Evolutionary conservation across 2,888 invertebrate species (phyloP).

Genomic region (Apamea monoglypha): DNA sequence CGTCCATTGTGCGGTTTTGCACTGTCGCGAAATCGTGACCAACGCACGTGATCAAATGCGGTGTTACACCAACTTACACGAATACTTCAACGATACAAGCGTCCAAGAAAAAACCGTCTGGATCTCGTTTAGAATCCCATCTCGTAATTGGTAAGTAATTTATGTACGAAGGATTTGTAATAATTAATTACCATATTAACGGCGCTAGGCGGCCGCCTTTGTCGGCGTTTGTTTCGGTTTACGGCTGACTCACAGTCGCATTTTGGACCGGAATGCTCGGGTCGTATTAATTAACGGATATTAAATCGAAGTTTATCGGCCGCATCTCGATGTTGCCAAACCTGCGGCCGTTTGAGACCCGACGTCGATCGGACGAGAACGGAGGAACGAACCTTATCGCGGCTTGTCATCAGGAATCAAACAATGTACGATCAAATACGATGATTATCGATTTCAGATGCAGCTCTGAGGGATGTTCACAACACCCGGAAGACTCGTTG

Average conservation of each 20-base stretch:
- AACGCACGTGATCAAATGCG: constrained; percentile 82
- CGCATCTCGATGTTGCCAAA: constrained; percentile 89
- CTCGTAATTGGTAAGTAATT: constrained; percentile 84
- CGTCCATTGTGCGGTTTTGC: constrained; percentile 81
- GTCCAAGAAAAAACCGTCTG: constrained; percentile 55
- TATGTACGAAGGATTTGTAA: constrained; percentile 86
- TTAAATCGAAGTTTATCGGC: constrained; percentile 89
- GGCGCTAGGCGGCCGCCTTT: constrained; percentile 87
- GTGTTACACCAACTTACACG: constrained; percentile 67
- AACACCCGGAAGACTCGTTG: constrained; percentile 72
- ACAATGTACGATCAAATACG: constrained; percentile 88
- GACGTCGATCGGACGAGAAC: constrained; percentile 76
- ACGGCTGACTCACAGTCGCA: constrained; percentile 87
- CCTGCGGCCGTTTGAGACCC: constrained; percentile 84
- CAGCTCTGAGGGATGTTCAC: constrained; percentile 74
- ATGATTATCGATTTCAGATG: constrained; percentile 81
- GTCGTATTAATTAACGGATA: constrained; percentile 90
- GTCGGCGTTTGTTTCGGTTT: constrained; percentile 86
- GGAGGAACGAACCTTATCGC: constrained; percentile 83
- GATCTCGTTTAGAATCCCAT: constrained; percentile 72
- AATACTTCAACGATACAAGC: constrained; percentile 62
- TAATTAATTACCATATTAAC: constrained; percentile 90
- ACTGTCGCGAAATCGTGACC: constrained; percentile 69
- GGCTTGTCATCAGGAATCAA: constrained; percentile 87
- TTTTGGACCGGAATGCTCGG: constrained; percentile 86